These are phyloP conservation scores for Lydus trimaculatus DNA, from an alignment of 2,888 invertebrate species.

Conservation along the genomic window DNA sequence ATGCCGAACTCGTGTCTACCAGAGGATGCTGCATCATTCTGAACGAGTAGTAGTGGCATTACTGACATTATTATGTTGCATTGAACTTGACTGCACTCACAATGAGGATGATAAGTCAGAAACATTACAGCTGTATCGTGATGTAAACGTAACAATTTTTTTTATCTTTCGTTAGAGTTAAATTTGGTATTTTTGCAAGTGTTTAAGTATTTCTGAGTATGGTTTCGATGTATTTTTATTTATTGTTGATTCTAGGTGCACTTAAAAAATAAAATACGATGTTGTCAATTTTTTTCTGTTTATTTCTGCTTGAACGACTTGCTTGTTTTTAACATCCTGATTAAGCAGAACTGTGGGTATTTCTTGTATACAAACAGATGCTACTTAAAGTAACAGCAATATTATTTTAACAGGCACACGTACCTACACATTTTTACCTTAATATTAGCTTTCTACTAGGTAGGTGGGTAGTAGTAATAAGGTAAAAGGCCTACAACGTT, in stretches of 20 bases:
- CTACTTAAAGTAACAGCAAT: constrained; percentile 1
- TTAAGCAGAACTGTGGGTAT: not conserved
- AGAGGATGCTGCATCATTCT: not conserved
- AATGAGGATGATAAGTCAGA: no score
- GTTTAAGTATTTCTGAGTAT: no score
- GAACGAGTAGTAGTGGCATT: no score
- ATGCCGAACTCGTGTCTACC: not conserved
- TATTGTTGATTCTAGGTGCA: not conserved
- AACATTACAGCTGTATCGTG: no score
- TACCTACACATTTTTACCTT: not conserved
- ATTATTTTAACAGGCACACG: constrained; percentile 2
- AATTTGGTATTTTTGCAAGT: no score
- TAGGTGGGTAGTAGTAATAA: constrained; percentile 2
- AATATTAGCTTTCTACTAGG: not conserved
- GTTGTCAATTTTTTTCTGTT: no score
- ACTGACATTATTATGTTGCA: no score
- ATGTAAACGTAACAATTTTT: no score
- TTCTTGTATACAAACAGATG: not conserved
- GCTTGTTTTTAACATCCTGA: not conserved
- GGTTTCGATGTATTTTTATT: not conserved
- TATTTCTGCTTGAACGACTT: not conserved
- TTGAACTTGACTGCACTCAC: no score
- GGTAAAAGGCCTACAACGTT: not conserved
- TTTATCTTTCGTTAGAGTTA: no score
- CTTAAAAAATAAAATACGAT: not conserved